Base-by-base conservation (phyloP, 2,113 vertebrate species). In the Astur gentilis region DNA sequence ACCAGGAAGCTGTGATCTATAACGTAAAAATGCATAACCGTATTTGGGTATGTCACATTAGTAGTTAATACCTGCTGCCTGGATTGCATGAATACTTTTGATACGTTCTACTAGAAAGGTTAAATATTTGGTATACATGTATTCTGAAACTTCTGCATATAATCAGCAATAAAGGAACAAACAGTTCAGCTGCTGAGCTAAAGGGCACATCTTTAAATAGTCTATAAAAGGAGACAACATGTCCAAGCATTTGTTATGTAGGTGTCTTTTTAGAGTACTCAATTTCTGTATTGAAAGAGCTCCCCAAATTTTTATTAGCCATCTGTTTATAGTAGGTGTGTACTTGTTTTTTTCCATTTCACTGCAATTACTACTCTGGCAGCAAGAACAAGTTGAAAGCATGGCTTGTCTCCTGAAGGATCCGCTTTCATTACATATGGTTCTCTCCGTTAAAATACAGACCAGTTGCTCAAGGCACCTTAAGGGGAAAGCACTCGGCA, bases 291-390 rank as follows among this genome's bases (percentile, higher is more conserved):
- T 62, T 88, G 71, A 94, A 93, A 89, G 44, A 75, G 26, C 42
- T 88, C 94, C 95, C 85, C 91, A 89, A 93, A 76, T 92, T 89
- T 97, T 96, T 97, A 93, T 96, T 97, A 93, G 83, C 87, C 96
- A 93, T 97, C 93, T 96, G 94, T 90, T 92, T 91, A 57, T 89
- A 85, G 94, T 95, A 92, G 93, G 83, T 92, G 90, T 96, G 70
- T 66, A 45, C 77, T 94, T 73, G 82, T 12, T 76, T 87, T 78
- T 87, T 70, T 29, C 38, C 11, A 32, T 96, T 96, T 87, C 36
- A 57, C 72, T 77, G 91, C 90, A 81, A 54, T 95, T 90, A 90
- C 64, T 95, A 29, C 65, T 85, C 54, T 89, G 92, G 81, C 89
- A 94, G 87, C 83, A 87, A 83, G 82, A 93, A 34, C 10, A 67